Conservation (phyloP, 2,797 vertebrate genomes). For the Orientallactaga sibirica region DNA sequence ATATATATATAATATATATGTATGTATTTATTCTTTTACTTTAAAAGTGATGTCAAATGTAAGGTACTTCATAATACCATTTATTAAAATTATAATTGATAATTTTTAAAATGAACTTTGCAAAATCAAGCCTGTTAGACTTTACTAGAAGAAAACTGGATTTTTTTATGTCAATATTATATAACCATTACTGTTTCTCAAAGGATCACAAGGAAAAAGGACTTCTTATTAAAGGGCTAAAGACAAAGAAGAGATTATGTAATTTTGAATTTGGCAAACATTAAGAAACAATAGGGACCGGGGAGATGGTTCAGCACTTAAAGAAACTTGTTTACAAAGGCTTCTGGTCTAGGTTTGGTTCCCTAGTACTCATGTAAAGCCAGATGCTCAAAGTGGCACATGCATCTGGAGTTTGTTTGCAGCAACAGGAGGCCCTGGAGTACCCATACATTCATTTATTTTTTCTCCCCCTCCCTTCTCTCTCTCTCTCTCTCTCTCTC, state of each 20-base stretch:
- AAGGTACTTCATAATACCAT: neutral
- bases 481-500: too few relatives aligned
- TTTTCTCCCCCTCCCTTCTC: too few relatives aligned
- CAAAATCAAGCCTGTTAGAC: constrained; percentile 38
- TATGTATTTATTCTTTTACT: too few relatives aligned
- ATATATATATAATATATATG: too few relatives aligned
- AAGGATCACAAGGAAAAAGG: neutral
- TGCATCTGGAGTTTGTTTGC: too few relatives aligned
- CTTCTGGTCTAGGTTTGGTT: too few relatives aligned
- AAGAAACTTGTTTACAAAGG: too few relatives aligned
- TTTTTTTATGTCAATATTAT: constrained; percentile 52
- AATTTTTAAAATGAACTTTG: constrained; percentile 29
- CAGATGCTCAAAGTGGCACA: too few relatives aligned
- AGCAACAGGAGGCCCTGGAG: too few relatives aligned
- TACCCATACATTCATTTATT: too few relatives aligned
- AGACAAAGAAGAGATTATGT: neutral
- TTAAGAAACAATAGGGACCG: neutral
- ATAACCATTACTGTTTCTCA: constrained; percentile 36
- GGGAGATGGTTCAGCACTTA: too few relatives aligned
- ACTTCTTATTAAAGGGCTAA: constrained; percentile 15
- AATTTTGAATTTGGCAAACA: constrained; percentile 2
- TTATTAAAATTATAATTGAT: neutral
- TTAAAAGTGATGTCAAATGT: neutral
- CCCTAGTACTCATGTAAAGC: too few relatives aligned
- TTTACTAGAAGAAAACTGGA: neutral